A percentile compares a stretch with the other conserved stretches of the same genome.
Conservation (phyloP, 2,888 invertebrate species). For the Hololepta plana region DNA sequence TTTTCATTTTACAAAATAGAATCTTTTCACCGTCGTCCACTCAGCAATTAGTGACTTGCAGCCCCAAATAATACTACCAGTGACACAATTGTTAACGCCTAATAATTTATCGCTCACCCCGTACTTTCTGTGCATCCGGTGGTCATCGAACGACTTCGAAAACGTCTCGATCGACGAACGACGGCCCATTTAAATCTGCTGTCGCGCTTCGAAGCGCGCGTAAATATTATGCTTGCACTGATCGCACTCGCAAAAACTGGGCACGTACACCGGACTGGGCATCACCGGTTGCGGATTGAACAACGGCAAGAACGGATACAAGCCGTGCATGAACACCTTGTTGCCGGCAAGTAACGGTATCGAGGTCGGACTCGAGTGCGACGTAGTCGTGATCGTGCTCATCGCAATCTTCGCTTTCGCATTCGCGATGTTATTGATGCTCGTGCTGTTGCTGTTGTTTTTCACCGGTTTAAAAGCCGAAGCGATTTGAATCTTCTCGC, state of each 20-base stretch:
- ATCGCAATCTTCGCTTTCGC: too few species aligned
- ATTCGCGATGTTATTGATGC: conserved; percentile 10
- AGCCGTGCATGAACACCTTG: conserved; percentile 26
- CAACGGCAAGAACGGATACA: conserved; percentile 27
- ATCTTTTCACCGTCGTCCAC: too few species aligned
- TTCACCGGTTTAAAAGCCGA: conserved; percentile 26
- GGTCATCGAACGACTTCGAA: too few species aligned
- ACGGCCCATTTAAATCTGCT: too few species aligned
- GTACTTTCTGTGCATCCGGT: too few species aligned
- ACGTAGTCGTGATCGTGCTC: conserved; percentile 4
- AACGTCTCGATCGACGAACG: too few species aligned
- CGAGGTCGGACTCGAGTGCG: conserved; percentile 14
- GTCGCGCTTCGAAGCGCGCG: conserved; percentile 15
- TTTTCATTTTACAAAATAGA: too few species aligned
- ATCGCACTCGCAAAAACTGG: conserved; percentile 27
- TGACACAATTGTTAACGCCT: too few species aligned
- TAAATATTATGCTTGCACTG: conserved; percentile 25
- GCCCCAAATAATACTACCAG: too few species aligned
- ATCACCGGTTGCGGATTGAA: conserved; percentile 25
- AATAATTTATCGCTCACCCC: too few species aligned
- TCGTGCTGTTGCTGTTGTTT: conserved; percentile 8
- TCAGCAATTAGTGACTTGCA: too few species aligned
- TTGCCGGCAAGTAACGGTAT: conserved; percentile 22
- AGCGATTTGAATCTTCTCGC: conserved; percentile 3
- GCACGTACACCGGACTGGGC: conserved; percentile 27